These are phyloP conservation scores for Limnephilus lunatus DNA, from an alignment of 2,888 invertebrate species.

Conservation along the genomic window DNA sequence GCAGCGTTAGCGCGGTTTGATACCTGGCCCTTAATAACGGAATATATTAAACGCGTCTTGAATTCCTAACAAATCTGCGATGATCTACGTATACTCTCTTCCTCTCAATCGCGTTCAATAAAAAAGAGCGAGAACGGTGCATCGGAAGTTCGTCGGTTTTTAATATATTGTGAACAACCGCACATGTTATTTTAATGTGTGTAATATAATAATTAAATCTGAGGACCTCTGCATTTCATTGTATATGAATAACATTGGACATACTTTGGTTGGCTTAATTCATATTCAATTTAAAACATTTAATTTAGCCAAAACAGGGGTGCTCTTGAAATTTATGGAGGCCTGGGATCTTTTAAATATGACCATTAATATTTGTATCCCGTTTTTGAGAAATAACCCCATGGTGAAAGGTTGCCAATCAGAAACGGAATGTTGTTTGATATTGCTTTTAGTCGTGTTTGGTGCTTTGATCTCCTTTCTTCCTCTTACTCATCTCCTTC, in stretches of 20 bases:
- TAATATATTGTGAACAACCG: slow-evolving; percentile 39
- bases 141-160: slow-evolving; percentile 29
- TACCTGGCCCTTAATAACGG: too few species aligned
- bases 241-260: slow-evolving; percentile 8
- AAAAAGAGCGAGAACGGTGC: not conserved
- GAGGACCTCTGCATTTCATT: slow-evolving; percentile 40
- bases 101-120: not conserved
- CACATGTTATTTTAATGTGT: slow-evolving; percentile 58
- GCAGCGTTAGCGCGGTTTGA: too few species aligned
- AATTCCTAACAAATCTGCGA: slow-evolving; percentile 60
- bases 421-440: too few species aligned
- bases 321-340: too few species aligned
- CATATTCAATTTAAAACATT: not conserved
- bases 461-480: too few species aligned
- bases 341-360: too few species aligned
- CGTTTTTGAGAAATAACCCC: too few species aligned
- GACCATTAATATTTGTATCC: too few species aligned
- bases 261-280: not conserved
- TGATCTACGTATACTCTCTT: not conserved
- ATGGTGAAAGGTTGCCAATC: too few species aligned
- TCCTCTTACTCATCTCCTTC: too few species aligned
- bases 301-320: too few species aligned
- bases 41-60: slow-evolving; percentile 60
- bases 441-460: too few species aligned
- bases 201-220: slow-evolving; percentile 61